Evolutionary conservation across 1,140 invertebrate genomes (phyloP), one percentile per base, ranked within the genome.

Genomic region (Helicorthomorpha holstii): DNA sequence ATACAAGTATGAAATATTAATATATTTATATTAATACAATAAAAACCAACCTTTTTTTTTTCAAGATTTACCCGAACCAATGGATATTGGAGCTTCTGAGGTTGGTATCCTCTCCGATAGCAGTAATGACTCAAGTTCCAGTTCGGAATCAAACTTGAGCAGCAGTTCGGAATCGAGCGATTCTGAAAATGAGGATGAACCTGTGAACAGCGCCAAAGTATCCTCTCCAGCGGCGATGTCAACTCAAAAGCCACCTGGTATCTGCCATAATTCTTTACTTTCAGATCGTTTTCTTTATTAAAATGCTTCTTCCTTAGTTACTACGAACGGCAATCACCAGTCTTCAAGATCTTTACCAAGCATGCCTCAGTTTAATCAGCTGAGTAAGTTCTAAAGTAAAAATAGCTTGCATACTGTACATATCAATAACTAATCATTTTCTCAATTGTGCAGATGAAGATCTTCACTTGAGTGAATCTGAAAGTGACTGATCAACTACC

Each of bases 381-480:
- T 61, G 41, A 61, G 59, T 61, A 57, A 59, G 56, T 61, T n/a
- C n/a, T n/a, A n/a, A n/a, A n/a, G n/a, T n/a, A n/a, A n/a, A n/a
- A n/a, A n/a, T n/a, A n/a, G n/a, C n/a, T n/a, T n/a, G n/a, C n/a
- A n/a, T n/a, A n/a, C n/a, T n/a, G n/a, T n/a, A n/a, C n/a, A n/a
- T n/a, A n/a, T n/a, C n/a, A n/a, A n/a, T n/a, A n/a, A n/a, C 47
- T 56, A 48, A 47, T 45, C 53, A 49, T 43, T 49, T 34, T 55
- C 56, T 51, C n/a, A 52, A 46, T 57, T 61, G 63, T 60, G 58
- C 51, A 65, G 73, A 76, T 63, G 80, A 83, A 59, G 82, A 85
- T 67, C 71, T 85, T 56, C 79, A 81, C 64, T 69, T 85, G 51
- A 85, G 82, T 43, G 82, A 85, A 69, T 76, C 77, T n/a, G 77